These are phyloP conservation scores for Oncorhynchus mykiss DNA, from an alignment of 2,113 vertebrate genomes.

Conservation along the genomic window DNA sequence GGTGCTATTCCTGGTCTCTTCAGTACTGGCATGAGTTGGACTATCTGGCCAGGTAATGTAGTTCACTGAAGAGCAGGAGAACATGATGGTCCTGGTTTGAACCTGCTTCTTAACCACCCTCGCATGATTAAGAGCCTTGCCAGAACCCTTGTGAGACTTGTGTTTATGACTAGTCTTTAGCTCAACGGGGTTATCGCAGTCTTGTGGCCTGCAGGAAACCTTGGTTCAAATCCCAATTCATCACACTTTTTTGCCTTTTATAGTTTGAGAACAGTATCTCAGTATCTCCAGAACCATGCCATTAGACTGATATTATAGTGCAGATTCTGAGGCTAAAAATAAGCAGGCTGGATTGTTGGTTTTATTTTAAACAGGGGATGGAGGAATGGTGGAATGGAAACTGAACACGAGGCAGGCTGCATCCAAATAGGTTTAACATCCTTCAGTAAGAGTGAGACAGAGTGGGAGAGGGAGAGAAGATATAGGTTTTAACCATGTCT, in stretches of 20 bases:
- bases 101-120: too few relatives aligned
- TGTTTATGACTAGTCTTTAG: too few relatives aligned
- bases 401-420: conserved; percentile 11
- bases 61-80: too few relatives aligned
- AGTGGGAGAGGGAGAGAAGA: not conserved
- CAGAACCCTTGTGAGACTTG: too few relatives aligned
- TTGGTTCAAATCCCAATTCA: too few relatives aligned
- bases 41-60: too few relatives aligned
- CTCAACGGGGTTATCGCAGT: too few relatives aligned
- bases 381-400: conserved; percentile 50
- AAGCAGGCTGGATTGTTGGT: conserved; percentile 35
- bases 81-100: too few relatives aligned
- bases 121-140: too few relatives aligned
- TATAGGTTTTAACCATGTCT: too few relatives aligned
- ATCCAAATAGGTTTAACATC: conserved; percentile 30
- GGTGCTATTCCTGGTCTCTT: not conserved
- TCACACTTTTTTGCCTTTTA: too few relatives aligned
- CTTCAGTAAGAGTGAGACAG: conserved; percentile 14
- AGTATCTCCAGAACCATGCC: conserved; percentile 15
- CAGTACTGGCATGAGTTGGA: not conserved
- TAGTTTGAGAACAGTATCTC: conserved; percentile 1
- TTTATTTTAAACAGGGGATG: conserved; percentile 45
- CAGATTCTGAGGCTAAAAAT: conserved; percentile 24
- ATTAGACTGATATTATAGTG: conserved; percentile 19
- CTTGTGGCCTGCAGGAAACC: too few relatives aligned